Evolutionary conservation across 1,140 invertebrate species (phyloP), one percentile per base, ranked within the genome.

Genomic region (Zaprionus vittiger): DNA sequence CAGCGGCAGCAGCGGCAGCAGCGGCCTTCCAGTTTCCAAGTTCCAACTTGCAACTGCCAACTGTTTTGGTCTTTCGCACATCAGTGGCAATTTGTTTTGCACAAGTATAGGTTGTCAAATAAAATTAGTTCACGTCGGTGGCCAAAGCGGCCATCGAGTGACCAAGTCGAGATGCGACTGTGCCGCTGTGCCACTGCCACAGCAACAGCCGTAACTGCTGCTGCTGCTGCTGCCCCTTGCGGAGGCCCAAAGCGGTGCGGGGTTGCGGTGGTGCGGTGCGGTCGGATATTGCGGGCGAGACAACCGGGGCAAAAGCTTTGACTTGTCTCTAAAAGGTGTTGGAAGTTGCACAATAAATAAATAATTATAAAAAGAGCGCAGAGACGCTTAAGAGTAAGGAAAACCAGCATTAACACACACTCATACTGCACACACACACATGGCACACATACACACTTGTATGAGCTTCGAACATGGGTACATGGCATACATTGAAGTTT

Each of bases 311-410:
- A 62, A 90, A 80, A 87, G 84, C 84, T 90, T 90, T 89, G 85
- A 90, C 85, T 89, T 89, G 85, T 85, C 85, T 91, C 79, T 80
- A 83, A 87, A 92, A 92, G 91, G 91, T 92, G 91, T 92, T 92
- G 91, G 91, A 92, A 92, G 91, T 92, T 92, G 91, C 91, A 92
- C 91, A 92, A 92, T 92, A 92, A 92, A 92, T 92, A 92, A 92
- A 92, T 92, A 92, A 87, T 87, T 87, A 87, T 87, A 87, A 87
- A 86, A 66, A 55, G 31, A 49, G 24, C 64, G 14, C 63, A 77
- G 57, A 70, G 41, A 24, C 52, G 54, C 68, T 68, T 68, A 73
- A 73, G 70, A 47, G 65, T 31, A 49, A 62, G 57, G 17, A 69
- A 52, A 38, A 71, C 63, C 28, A 67, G 37, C 56, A 74, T 41